A percentile compares a stretch with the other conserved stretches of the same genome.
phyloP scores from a whole-genome alignment of 2,888 invertebrate species.

The Lordiphosa andalusiaca region DNA sequence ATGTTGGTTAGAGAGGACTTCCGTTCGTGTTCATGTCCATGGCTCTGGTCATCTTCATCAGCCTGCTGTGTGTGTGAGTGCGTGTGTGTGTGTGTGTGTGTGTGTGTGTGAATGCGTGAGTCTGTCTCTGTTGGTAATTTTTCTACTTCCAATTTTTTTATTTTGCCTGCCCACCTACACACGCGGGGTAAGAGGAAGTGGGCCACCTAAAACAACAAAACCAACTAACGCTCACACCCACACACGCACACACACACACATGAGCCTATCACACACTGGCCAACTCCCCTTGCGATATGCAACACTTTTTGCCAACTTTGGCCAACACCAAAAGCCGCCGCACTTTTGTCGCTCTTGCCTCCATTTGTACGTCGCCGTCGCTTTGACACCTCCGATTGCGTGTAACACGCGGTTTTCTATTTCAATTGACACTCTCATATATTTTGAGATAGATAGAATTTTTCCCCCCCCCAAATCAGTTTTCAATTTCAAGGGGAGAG shows the following conservation, averaged over 20 bases:
- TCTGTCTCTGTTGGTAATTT: conserved; percentile 31
- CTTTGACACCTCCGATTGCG: conserved; percentile 69
- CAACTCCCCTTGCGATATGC: conserved; percentile 74
- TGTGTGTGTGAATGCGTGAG: conserved; percentile 22
- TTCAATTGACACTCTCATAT: conserved; percentile 65
- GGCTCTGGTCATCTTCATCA: conserved; percentile 73
- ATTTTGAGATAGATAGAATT: conserved; percentile 32
- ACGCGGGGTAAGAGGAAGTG: conserved; percentile 1
- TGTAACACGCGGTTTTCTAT: conserved; percentile 68
- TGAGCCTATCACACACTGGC: conserved; percentile 64
- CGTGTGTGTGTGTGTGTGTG: conserved; percentile 19
- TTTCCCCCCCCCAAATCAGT: neutral
- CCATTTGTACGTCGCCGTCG: conserved; percentile 52
- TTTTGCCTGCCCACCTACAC: conserved; percentile 61
- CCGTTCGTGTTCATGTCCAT: conserved; percentile 58
- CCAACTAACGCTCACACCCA: conserved; percentile 29
- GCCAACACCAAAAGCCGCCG: conserved; percentile 66
- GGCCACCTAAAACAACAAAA: conserved; percentile 40
- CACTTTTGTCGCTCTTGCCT: conserved; percentile 56
- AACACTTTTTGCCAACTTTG: conserved; percentile 53
- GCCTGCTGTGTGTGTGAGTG: conserved; percentile 49
- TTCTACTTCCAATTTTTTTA: conserved; percentile 39
- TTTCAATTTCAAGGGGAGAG: conserved; percentile 12
- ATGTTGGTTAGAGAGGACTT: conserved; percentile 72
- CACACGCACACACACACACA: conserved; percentile 23